These are phyloP conservation scores for Brevimyrus niger DNA, from an alignment of 2,113 vertebrate genomes.

Conservation along the genomic window DNA sequence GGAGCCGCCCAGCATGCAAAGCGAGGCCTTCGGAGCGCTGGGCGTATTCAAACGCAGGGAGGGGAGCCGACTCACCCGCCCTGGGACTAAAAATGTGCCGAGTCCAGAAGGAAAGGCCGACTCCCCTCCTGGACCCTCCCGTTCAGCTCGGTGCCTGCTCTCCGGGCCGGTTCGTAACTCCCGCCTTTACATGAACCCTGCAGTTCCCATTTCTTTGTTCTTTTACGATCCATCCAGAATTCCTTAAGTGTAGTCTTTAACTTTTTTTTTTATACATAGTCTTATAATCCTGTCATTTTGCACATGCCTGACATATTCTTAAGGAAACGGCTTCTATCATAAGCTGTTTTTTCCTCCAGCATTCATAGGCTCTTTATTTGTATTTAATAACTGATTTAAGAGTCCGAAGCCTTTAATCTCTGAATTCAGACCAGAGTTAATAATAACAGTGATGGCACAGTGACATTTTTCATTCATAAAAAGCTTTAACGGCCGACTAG, in stretches of 20 bases:
- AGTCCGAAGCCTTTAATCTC: background rate
- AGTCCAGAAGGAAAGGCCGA: background rate
- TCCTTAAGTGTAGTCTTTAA: background rate
- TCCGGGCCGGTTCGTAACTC: background rate
- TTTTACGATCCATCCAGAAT: background rate
- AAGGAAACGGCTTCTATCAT: background rate
- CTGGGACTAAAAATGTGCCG: background rate
- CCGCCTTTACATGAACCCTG: background rate
- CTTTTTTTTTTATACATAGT: background rate
- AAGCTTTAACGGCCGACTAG: background rate
- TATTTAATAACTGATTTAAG: background rate
- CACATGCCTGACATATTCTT: background rate
- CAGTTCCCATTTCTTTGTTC: background rate
- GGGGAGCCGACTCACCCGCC: background rate
- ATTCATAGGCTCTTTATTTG: background rate
- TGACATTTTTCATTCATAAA: background rate
- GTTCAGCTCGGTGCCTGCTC: background rate
- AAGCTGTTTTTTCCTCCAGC: background rate
- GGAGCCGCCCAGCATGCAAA: slow-evolving; percentile 11
- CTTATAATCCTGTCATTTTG: background rate
- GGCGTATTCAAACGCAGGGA: slow-evolving; percentile 14
- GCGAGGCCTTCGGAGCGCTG: background rate
- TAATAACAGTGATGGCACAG: background rate
- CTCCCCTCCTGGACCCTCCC: background rate
- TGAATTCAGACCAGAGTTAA: background rate